A percentile compares a stretch with the other conserved stretches of the same genome.
These are phyloP conservation scores for Phodopus roborovskii DNA, from an alignment of 2,113 vertebrate species.

Conservation along the genomic window DNA sequence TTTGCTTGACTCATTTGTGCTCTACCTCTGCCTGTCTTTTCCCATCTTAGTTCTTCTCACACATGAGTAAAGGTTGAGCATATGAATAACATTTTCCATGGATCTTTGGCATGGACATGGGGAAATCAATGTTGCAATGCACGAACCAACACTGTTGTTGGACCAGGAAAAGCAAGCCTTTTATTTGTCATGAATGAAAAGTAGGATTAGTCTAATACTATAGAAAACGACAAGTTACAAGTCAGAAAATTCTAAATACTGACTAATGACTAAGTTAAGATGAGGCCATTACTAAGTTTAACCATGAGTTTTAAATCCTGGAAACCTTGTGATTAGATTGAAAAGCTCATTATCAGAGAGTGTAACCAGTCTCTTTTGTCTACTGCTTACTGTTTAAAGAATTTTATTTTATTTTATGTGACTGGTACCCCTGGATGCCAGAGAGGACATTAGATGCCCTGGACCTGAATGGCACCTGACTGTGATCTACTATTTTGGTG, in stretches of 20 bases:
- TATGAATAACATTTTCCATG: neutral
- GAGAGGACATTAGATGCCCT: neutral
- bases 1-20: neutral
- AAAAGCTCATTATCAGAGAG: neutral
- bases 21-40: neutral
- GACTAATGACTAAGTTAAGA: neutral
- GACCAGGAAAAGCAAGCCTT: neutral
- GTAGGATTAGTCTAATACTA: neutral
- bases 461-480: neutral
- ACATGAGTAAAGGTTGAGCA: neutral
- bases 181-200: neutral
- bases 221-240: neutral
- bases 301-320: neutral
- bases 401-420: neutral
- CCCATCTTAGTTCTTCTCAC: neutral
- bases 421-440: neutral
- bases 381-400: neutral
- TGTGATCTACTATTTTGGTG: neutral
- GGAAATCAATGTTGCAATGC: neutral
- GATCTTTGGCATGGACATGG: neutral
- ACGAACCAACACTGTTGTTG: neutral
- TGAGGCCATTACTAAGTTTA: neutral
- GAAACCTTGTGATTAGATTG: neutral
- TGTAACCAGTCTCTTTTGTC: neutral
- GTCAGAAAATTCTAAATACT: neutral